Percentiles rank a stretch among this genome's conserved stretches.
These are phyloP conservation scores for Sciaenops ocellatus DNA, from an alignment of 2,797 vertebrate species.

Conservation along the genomic window DNA sequence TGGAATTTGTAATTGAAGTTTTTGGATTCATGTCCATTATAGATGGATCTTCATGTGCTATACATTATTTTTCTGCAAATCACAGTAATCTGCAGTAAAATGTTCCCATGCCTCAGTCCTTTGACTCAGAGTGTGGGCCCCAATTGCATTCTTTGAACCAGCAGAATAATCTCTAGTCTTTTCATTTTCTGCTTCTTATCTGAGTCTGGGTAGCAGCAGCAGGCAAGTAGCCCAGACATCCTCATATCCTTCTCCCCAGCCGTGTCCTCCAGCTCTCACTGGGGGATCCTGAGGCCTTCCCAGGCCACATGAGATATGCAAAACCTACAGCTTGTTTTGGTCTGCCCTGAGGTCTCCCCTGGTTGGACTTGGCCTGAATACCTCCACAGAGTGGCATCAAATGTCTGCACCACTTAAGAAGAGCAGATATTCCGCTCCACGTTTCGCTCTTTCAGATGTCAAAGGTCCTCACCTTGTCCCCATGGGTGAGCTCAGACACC, in stretches of 20 bases:
- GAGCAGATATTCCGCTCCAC: slow-evolving; percentile 5
- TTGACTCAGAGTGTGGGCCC: slow-evolving; percentile 4
- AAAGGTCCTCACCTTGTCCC: slow-evolving; percentile 3
- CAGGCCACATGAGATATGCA: slow-evolving; percentile 16
- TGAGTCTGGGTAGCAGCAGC: slow-evolving; percentile 2
- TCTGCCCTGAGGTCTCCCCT: slow-evolving; percentile 3
- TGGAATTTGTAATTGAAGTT: not conserved
- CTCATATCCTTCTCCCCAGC: slow-evolving; percentile 17
- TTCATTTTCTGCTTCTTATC: slow-evolving; percentile 35
- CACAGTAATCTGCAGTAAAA: not conserved
- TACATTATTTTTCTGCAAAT: slow-evolving; percentile 6
- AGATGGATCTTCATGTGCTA: not conserved
- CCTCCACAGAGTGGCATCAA: not conserved
- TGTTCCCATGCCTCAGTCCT: slow-evolving; percentile 25
- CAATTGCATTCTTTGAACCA: slow-evolving; percentile 40
- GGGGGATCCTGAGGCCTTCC: slow-evolving; percentile 13
- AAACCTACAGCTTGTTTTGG: not conserved
- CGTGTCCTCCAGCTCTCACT: slow-evolving; percentile 7
- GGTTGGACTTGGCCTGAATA: slow-evolving; percentile 14
- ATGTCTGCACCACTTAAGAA: slow-evolving; percentile 6
- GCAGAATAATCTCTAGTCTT: slow-evolving; percentile 26
- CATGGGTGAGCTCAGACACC: not conserved
- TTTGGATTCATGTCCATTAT: slow-evolving; percentile 1
- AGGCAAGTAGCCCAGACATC: slow-evolving; percentile 9
- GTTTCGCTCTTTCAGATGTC: not conserved